Conservation (phyloP, 2,888 invertebrate genomes). For the Apodemia hepburni region DNA sequence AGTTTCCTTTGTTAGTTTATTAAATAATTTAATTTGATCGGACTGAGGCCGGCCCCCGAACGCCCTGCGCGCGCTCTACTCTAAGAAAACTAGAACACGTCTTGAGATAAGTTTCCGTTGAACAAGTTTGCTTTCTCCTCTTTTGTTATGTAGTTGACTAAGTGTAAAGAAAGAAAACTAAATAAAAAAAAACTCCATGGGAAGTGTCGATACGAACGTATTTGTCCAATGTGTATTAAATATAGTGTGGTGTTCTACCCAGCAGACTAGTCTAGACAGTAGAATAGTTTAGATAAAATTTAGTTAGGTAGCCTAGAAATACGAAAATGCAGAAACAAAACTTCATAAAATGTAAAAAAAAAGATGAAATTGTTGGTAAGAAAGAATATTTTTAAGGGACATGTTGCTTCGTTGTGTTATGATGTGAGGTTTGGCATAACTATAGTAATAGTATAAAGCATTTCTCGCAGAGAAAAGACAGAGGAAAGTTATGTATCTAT, state of each 20-base stretch:
- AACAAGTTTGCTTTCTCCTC: conserved; percentile 77
- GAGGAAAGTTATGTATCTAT: conserved; percentile 77
- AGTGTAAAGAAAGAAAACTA: conserved; percentile 75
- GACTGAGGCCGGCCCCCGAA: conserved; percentile 64
- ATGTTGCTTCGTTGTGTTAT: conserved; percentile 80
- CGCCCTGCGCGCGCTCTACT: conserved; percentile 40
- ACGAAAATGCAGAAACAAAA: conserved; percentile 80
- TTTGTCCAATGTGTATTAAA: conserved; percentile 78
- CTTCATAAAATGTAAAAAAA: conserved; percentile 79
- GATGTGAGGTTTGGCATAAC: conserved; percentile 77
- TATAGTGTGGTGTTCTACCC: conserved; percentile 79
- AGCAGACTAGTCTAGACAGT: conserved; percentile 80
- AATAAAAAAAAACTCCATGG: conserved; percentile 65
- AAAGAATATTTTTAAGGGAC: conserved; percentile 83
- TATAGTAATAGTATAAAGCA: conserved; percentile 68
- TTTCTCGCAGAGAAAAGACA: conserved; percentile 74
- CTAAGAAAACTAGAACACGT: conserved; percentile 69
- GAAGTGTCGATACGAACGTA: conserved; percentile 72
- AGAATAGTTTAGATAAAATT: conserved; percentile 80
- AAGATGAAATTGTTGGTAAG: conserved; percentile 82
- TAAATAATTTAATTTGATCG: conserved; percentile 78
- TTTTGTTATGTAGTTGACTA: conserved; percentile 79
- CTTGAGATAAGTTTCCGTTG: conserved; percentile 72
- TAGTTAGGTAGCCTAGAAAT: conserved; percentile 79
- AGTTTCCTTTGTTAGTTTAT: conserved; percentile 78